These are phyloP conservation scores for Ypsolopha sequella DNA, from an alignment of 2,888 invertebrate species.

Conservation along the genomic window DNA sequence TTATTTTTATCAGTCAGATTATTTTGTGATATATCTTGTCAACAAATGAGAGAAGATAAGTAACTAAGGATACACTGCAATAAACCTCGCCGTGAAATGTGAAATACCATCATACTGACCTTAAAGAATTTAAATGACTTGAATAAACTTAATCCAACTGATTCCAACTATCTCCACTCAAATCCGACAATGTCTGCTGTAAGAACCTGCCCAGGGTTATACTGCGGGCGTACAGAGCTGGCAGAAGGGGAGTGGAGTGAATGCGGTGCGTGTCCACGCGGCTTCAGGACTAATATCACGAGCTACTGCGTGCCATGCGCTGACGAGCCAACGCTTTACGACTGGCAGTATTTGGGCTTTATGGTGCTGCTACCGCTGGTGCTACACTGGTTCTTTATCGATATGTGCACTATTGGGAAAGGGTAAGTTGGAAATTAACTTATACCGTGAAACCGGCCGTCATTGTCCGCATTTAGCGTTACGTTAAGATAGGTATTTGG, in stretches of 20 bases:
- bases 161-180: too few relatives aligned
- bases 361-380: slow-evolving; percentile 91
- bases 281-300: slow-evolving; percentile 78
- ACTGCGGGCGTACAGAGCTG: slow-evolving; percentile 81
- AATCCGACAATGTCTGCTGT: slow-evolving; percentile 32
- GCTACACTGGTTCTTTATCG: slow-evolving; percentile 94
- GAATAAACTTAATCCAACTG: too few relatives aligned
- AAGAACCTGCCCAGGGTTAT: slow-evolving; percentile 82
- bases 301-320: slow-evolving; percentile 84
- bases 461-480: too few relatives aligned
- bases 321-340: slow-evolving; percentile 84
- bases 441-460: too few relatives aligned
- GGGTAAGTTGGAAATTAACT: slow-evolving; percentile 53
- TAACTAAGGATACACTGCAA: background rate
- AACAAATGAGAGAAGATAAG: background rate
- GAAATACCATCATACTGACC: too few relatives aligned
- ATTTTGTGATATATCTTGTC: too few relatives aligned
- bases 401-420: slow-evolving; percentile 81
- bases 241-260: slow-evolving; percentile 78
- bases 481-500: too few relatives aligned
- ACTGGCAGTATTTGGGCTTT: slow-evolving; percentile 94
- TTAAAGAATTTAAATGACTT: background rate
- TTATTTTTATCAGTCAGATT: too few relatives aligned
- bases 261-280: slow-evolving; percentile 90
- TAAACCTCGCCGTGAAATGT: too few relatives aligned